A percentile compares a stretch with the other conserved stretches of the same genome.
Conservation (phyloP, 2,888 invertebrate genomes). For the Drosophila rellima region DNA sequence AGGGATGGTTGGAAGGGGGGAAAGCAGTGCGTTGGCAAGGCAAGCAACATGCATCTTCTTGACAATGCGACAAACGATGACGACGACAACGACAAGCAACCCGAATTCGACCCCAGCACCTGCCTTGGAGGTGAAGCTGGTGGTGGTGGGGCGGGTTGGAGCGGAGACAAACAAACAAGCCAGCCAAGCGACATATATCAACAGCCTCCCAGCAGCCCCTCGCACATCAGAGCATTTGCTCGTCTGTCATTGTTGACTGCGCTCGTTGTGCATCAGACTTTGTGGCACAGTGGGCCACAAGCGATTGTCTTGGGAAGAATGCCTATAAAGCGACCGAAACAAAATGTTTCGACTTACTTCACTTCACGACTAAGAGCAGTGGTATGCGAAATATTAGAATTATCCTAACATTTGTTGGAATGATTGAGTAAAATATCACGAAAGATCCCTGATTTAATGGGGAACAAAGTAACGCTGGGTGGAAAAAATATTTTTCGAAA, state of each 20-base stretch:
- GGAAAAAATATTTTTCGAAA: too few species aligned
- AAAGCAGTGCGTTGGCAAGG: slow-evolving; percentile 69
- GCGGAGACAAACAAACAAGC: slow-evolving; percentile 68
- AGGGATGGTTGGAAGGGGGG: too few species aligned
- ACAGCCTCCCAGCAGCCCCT: slow-evolving; percentile 64
- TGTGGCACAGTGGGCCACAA: slow-evolving; percentile 44
- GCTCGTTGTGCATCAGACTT: slow-evolving; percentile 55
- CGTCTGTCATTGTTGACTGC: slow-evolving; percentile 83
- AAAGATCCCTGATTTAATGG: too few species aligned
- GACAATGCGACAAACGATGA: slow-evolving; percentile 82
- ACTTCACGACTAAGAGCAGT: too few species aligned
- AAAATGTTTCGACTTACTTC: not conserved
- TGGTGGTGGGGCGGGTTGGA: not conserved
- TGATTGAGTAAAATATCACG: too few species aligned
- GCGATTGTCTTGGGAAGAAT: not conserved
- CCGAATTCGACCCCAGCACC: slow-evolving; percentile 9
- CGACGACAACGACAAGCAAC: slow-evolving; percentile 64
- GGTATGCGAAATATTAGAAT: too few species aligned
- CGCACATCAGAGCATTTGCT: slow-evolving; percentile 81
- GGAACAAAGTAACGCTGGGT: too few species aligned
- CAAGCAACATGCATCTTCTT: slow-evolving; percentile 82
- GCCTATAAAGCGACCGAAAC: not conserved
- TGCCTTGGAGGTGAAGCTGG: not conserved
- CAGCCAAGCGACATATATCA: slow-evolving; percentile 79
- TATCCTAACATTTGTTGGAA: too few species aligned